Conservation (phyloP, 2,888 invertebrate genomes). For the Lasioglossum lativentre region DNA sequence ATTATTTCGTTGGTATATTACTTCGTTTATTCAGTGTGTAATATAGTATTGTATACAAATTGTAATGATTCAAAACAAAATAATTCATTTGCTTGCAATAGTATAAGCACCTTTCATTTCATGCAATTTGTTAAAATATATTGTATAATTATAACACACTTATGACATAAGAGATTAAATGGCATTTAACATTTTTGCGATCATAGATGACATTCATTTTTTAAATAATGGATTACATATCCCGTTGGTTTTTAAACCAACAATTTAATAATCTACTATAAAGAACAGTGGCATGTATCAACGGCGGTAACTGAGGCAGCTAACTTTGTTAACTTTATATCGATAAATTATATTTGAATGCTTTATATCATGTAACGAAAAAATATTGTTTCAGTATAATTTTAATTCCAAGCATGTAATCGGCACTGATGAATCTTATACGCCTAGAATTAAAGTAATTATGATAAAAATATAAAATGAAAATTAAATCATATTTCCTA, state of each 20-base stretch:
- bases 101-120: background rate
- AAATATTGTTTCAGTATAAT: background rate
- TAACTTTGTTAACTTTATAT: background rate
- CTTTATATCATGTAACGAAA: background rate
- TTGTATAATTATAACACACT: background rate
- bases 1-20: no score
- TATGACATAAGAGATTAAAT: background rate
- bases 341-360: background rate
- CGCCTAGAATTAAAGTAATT: background rate
- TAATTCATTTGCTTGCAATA: background rate
- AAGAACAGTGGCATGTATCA: background rate
- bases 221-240: background rate
- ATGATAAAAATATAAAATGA: background rate
- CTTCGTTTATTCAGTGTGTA: no score
- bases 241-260: background rate
- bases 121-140: constrained; percentile 1
- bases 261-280: background rate
- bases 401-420: background rate
- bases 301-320: no score
- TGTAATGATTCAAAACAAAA: background rate
- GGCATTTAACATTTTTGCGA: background rate
- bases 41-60: no score
- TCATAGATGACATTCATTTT: background rate
- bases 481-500: constrained; percentile 1
- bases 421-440: background rate